Evolutionary conservation across 2,888 invertebrate species (phyloP).

Genomic region (Ennomos quercinarius): DNA sequence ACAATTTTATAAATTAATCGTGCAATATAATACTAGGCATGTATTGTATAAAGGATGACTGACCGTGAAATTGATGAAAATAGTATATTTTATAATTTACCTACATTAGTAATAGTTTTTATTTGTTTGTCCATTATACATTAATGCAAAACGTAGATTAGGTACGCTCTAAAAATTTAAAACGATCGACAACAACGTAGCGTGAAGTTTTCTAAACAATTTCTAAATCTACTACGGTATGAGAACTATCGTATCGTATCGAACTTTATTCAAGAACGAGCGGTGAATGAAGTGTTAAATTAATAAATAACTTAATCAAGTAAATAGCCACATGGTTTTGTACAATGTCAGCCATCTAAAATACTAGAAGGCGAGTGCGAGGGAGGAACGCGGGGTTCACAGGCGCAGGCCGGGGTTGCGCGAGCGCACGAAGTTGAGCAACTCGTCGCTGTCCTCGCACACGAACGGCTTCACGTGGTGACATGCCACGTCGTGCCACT

Average conservation of each 20-base stretch:
- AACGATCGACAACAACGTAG: not conserved
- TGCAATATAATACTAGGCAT: conserved; percentile 47
- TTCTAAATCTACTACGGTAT: not conserved
- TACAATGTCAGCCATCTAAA: conserved; percentile 78
- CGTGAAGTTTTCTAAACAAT: conserved; percentile 6
- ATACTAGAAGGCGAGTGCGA: conserved; percentile 55
- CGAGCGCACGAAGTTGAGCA: conserved; percentile 95
- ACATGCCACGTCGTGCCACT: conserved; percentile 95
- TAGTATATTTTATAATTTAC: conserved; percentile 33
- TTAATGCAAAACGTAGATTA: conserved; percentile 3
- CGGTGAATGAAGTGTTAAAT: conserved; percentile 38
- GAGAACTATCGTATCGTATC: not conserved
- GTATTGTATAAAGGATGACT: conserved; percentile 55
- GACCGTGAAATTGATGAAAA: conserved; percentile 45
- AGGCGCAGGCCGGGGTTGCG: conserved; percentile 94
- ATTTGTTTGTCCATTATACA: conserved; percentile 18
- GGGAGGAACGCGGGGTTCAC: conserved; percentile 65
- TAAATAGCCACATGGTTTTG: conserved; percentile 75
- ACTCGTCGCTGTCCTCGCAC: conserved; percentile 96
- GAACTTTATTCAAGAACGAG: conserved; percentile 3
- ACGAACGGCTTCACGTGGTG: conserved; percentile 95
- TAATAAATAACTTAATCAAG: conserved; percentile 80
- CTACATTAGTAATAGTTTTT: conserved; percentile 24
- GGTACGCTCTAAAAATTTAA: not conserved
- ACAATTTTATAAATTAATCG: conserved; percentile 64